These are phyloP conservation scores for Myotis brandtii DNA, from an alignment of 2,113 vertebrate species.

Conservation along the genomic window DNA sequence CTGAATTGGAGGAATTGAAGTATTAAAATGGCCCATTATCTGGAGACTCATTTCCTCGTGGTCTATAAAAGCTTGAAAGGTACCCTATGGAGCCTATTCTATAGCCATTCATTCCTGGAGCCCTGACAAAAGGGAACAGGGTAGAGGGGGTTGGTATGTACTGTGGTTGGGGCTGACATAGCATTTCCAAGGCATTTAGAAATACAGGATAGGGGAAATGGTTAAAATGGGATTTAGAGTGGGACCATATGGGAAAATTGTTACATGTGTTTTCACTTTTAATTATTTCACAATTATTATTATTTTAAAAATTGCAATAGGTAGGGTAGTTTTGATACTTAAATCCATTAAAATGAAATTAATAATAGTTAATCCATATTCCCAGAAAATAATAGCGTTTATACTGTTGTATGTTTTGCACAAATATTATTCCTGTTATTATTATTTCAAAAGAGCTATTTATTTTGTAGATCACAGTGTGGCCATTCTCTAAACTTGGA, in stretches of 20 bases:
- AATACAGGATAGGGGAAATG: background rate
- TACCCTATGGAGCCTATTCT: background rate
- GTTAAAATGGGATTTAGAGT: slow-evolving; percentile 5
- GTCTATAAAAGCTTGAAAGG: background rate
- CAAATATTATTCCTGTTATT: slow-evolving; percentile 29
- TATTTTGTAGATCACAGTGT: background rate
- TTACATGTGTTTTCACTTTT: background rate
- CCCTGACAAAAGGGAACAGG: background rate
- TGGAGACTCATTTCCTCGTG: slow-evolving; percentile 5
- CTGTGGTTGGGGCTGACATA: background rate
- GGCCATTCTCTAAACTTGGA: slow-evolving; percentile 6
- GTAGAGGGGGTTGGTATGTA: background rate
- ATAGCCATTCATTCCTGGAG: background rate
- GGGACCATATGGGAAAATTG: background rate
- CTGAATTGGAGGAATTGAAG: background rate
- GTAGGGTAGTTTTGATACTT: slow-evolving; percentile 33
- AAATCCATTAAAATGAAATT: slow-evolving; percentile 45
- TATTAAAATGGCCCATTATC: slow-evolving; percentile 15
- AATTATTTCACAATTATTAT: slow-evolving; percentile 34
- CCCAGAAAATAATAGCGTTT: background rate
- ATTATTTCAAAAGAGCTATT: background rate
- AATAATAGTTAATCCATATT: slow-evolving; percentile 1
- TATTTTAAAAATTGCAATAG: background rate
- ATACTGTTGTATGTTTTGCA: background rate
- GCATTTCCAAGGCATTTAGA: background rate